Evolutionary conservation across 2,888 invertebrate species (phyloP).

Genomic region (Drosophila eohydei): DNA sequence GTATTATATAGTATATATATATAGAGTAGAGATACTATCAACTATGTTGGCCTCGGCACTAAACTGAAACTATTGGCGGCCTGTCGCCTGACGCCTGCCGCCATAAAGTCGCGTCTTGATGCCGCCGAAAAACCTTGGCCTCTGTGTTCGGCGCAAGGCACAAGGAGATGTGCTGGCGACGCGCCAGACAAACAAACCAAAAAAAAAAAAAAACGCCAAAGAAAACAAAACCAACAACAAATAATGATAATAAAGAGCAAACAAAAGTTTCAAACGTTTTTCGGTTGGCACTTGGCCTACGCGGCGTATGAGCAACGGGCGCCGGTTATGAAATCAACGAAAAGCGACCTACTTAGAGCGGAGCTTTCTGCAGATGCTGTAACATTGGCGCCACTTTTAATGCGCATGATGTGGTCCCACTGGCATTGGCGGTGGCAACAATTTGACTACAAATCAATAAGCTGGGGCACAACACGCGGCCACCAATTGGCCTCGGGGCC

Average conservation of each 20-base stretch:
- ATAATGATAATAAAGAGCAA: constrained; percentile 32
- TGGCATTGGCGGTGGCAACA: constrained; percentile 46
- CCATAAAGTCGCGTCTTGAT: constrained; percentile 79
- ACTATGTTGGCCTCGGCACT: constrained; percentile 36
- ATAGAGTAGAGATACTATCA: constrained; percentile 33
- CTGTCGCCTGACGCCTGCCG: constrained; percentile 64
- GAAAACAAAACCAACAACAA: constrained; percentile 11
- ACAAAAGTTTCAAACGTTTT: constrained; percentile 65
- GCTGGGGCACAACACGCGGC: neutral
- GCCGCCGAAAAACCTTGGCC: constrained; percentile 80
- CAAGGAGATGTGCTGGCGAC: constrained; percentile 61
- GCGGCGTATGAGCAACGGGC: constrained; percentile 49
- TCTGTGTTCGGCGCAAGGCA: constrained; percentile 48
- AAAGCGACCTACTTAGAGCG: constrained; percentile 62
- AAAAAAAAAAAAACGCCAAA: constrained; percentile 15
- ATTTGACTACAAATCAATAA: constrained; percentile 80
- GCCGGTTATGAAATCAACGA: constrained; percentile 61
- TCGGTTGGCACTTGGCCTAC: constrained; percentile 55
- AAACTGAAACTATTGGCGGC: constrained; percentile 73
- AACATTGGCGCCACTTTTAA: constrained; percentile 73
- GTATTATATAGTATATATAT: constrained; percentile 18
- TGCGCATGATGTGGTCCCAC: constrained; percentile 45
- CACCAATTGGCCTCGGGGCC: neutral
- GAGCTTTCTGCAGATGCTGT: constrained; percentile 45
- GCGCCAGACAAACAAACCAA: constrained; percentile 59